phyloP scores from a whole-genome alignment of 2,888 invertebrate species.

The Eupithecia subfuscata region DNA sequence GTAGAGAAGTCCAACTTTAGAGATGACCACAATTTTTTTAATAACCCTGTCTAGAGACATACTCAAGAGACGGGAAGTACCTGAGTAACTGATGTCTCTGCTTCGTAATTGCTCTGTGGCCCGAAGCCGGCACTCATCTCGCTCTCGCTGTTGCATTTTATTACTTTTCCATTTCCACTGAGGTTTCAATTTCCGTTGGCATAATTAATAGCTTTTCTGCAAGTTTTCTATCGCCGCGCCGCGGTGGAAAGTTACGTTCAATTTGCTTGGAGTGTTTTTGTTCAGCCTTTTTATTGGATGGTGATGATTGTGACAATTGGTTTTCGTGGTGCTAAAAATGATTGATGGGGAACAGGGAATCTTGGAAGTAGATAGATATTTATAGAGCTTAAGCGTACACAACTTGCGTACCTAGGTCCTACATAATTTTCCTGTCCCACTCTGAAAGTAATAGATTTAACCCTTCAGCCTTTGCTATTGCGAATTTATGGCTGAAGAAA shows the following conservation, averaged over 20 bases:
- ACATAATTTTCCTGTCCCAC: too few relatives aligned
- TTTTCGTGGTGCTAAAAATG: neutral
- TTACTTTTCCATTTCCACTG: constrained; percentile 84
- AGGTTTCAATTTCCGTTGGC: constrained; percentile 83
- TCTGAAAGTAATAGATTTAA: neutral
- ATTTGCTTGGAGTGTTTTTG: constrained; percentile 43
- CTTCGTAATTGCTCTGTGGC: constrained; percentile 49
- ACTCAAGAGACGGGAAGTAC: neutral
- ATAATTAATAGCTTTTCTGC: constrained; percentile 82
- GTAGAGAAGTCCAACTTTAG: neutral
- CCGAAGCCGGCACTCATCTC: constrained; percentile 67
- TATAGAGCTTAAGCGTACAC: neutral
- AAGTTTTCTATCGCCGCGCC: constrained; percentile 72
- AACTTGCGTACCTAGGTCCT: too few relatives aligned
- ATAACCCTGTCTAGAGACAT: neutral
- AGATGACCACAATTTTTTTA: neutral
- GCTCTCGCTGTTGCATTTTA: constrained; percentile 83
- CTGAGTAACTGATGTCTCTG: constrained; percentile 52
- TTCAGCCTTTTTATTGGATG: neutral
- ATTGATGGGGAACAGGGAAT: neutral
- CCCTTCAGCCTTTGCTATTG: neutral
- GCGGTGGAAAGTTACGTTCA: constrained; percentile 70
- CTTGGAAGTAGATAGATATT: neutral
- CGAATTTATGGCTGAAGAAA: neutral
- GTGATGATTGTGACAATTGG: neutral